Evolutionary conservation across 2,888 invertebrate genomes (phyloP), one percentile per base, ranked within the genome.

Genomic region (Cylloceria caligata): DNA sequence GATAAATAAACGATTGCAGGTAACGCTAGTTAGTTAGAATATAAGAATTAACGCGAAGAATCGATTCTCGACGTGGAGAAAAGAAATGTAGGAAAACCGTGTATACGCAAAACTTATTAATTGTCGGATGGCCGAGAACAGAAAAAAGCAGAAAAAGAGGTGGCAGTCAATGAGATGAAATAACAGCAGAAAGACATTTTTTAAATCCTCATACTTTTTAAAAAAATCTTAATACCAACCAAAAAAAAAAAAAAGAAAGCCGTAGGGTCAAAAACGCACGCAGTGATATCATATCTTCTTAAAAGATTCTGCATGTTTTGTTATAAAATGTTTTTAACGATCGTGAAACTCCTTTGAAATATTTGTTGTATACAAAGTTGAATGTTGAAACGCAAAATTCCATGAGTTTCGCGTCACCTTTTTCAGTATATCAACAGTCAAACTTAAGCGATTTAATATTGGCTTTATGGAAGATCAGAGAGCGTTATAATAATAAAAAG

Each of bases 1-100:
- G 9, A 64, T 55, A 42, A 39, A 71, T 71, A 39, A 78, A 65
- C 45, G 34, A 79, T 60, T 67, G 62, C 30, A 39, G 49, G 49
- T 49, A 47, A 36, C 27, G 36, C 19, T 65, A 57, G 39, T 57
- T 77, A 55, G 42, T 57, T 77, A 55, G 42, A 45, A 72, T 67
- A 47, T 65, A 72, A 72, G 34, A 72, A 49, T 47, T 72, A 27
- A 57, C 65, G 57, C 42, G 52, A 57, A 49, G 34, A 57, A 42
- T 21, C 9, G n/a, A 27, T 47, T 67, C 36, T 52, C 39, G 27
- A 42, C 52, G 27, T 62, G 2, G 24, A 47, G 4, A 49, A 49
- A n/a, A n/a, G n/a, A n/a, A 62, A 21, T 27, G 49, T 30, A 49
- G 47, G 34, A 73, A 42, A 64, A 60, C 11, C 39, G n/a, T 36